phyloP scores from a whole-genome alignment of 1,140 invertebrate genomes.

The Lucilia sericata region DNA sequence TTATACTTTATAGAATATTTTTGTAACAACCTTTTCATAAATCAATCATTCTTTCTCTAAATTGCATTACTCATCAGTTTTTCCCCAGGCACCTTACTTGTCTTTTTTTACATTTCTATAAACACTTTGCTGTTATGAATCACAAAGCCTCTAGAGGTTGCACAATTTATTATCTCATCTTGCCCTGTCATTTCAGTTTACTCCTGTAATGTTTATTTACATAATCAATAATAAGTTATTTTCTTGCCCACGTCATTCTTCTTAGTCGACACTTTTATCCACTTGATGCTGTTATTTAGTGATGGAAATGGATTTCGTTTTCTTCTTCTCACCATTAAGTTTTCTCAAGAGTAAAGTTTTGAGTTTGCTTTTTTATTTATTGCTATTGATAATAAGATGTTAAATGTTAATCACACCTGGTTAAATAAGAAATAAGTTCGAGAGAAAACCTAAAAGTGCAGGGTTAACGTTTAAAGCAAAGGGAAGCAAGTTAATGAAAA shows the following conservation, averaged over 20 bases:
- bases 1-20: no score
- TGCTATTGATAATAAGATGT: neutral
- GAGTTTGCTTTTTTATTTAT: neutral
- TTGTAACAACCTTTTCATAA: no score
- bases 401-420: conserved; percentile 10
- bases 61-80: no score
- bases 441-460: neutral
- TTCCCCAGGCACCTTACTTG: no score
- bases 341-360: neutral
- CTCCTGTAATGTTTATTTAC: neutral
- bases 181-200: neutral
- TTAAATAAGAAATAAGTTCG: neutral
- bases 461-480: neutral
- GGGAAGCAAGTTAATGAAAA: no score
- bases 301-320: no score
- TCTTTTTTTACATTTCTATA: no score
- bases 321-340: neutral
- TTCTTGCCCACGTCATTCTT: neutral
- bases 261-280: neutral
- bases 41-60: no score
- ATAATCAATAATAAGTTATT: neutral
- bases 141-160: no score
- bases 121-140: no score
- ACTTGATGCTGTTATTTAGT: neutral
- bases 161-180: no score